Evolutionary conservation across 2,888 invertebrate species (phyloP), one percentile per base, ranked within the genome.

Genomic region (Uloborus plumipes): DNA sequence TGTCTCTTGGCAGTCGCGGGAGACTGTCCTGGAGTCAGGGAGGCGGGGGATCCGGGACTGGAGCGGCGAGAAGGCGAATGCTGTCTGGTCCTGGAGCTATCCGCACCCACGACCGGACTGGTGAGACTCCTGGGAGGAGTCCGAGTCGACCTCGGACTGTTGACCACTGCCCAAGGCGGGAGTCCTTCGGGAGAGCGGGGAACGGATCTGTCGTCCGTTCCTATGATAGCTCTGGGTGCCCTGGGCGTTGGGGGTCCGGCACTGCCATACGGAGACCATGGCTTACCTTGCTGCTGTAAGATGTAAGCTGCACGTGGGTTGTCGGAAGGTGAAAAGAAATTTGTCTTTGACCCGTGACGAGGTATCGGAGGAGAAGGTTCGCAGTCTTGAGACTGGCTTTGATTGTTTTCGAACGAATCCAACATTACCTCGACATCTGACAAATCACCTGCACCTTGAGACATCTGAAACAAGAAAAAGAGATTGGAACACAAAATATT

Each of bases 341-440:
- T 85, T 0, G 84, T 82, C 50, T 84, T 82, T 14, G 85, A 85
- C 39, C 84, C 84, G 47, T 82, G 84, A 15, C 79, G 75, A 18
- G 84, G 84, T 16, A 84, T 78, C 1, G 85, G 85, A n/a, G 86
- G 86, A 22, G 85, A 85, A 0, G 86, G 86, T 22, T 86, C 85
- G 69, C 85, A 86, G 53, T 86, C 86, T 53, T 84, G 78, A 0
- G 86, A 86, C 59, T 85, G 85, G 66, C 85, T 85, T 59, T 85
- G 85, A 39, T 69, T 81, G 15, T 62, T 85, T 6, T 82, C 82
- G 58, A 66, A 82, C 0, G 79, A 76, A 72, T 85, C 85, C 15
- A 85, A 20, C 20, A 75, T 77, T n/a, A 80, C 66, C 50, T 85
- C 85, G 15, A 80, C 69, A 69, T 85, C 85, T 14, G 84, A 79